Base-by-base conservation (phyloP, 2,113 vertebrate species). In the Mungos mungo region DNA sequence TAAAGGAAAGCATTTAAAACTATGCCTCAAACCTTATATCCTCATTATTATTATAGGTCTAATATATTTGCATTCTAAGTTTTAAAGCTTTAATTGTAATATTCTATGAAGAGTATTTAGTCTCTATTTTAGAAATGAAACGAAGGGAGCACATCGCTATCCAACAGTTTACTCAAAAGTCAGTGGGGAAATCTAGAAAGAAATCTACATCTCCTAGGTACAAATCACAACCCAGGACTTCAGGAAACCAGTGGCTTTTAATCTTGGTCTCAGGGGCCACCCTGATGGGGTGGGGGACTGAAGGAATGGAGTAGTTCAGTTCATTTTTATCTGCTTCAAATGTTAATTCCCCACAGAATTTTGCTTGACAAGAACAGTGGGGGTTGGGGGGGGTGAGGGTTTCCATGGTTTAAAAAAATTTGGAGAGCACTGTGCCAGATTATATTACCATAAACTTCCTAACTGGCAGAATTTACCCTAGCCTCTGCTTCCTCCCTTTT, bases 91-190 rank as follows among this genome's bases (percentile, higher is more conserved):
- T 76, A 85, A 52, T 60, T 81, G 11, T 74, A 95, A 65, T 60
- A 77, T 69, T 60, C 63, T 66, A 25, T 65, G 54, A 92, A 74
- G 47, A 88, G 5, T 18, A 57, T 41, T 84, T 87, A 33, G 11
- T 77, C 9, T 93, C 83, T 82, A n/a, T 88, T 95, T 96, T 63
- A 88, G 50, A 97, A 74, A 88, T 68, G 77, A 96, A 88, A 76
- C 21, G 72, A 89, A 94, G 54, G 45, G 47, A 79, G 7, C 8
- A 45, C 7, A 41, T 25, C 77, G 85, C 74, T 84, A 50, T 35
- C 86, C 86, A 79, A 68, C 13, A 60, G 65, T 88, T 95, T 95
- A 85, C 86, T 93, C 88, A 83, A 69, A 87, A 86, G 33, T 50
- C 89, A 96, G 72, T 35, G 47, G 52, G 72, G 63, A 82, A 33